Conservation (phyloP, 2,888 invertebrate genomes). For the Ashinkailepas kermadecensis region DNA sequence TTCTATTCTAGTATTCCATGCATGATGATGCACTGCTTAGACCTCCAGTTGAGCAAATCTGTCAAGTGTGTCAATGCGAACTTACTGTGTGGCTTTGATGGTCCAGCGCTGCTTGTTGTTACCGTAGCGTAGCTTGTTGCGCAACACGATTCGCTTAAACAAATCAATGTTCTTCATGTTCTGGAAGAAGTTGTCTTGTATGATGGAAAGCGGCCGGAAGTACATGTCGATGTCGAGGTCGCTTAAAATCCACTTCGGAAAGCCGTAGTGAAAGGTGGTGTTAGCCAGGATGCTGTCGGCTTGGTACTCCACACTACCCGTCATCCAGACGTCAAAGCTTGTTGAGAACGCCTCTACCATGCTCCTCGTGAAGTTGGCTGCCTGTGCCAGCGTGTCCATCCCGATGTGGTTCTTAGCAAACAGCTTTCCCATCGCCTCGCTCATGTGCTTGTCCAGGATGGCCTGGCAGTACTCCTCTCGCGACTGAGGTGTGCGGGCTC, state of each 20-base stretch:
- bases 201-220: not conserved
- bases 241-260: slow-evolving; percentile 1
- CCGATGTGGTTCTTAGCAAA: slow-evolving; percentile 9
- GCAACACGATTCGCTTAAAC: not conserved
- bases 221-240: not conserved
- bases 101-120: slow-evolving; percentile 1
- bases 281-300: not conserved
- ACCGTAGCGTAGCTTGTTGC: not conserved
- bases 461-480: not conserved
- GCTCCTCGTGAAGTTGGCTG: not conserved
- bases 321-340: not conserved
- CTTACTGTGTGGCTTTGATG: slow-evolving; percentile 3
- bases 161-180: slow-evolving; percentile 16
- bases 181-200: not conserved
- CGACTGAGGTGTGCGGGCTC: not conserved
- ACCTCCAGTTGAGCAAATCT: no score
- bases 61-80: not conserved
- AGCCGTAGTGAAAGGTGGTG: slow-evolving; percentile 16
- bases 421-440: not conserved
- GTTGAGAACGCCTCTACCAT: not conserved
- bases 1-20: no score
- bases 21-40: no score
- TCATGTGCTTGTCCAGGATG: not conserved
- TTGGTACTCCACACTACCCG: not conserved
- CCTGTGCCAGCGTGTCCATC: not conserved